These are phyloP conservation scores for Dryobates pubescens DNA, from an alignment of 2,797 vertebrate species.

Conservation along the genomic window DNA sequence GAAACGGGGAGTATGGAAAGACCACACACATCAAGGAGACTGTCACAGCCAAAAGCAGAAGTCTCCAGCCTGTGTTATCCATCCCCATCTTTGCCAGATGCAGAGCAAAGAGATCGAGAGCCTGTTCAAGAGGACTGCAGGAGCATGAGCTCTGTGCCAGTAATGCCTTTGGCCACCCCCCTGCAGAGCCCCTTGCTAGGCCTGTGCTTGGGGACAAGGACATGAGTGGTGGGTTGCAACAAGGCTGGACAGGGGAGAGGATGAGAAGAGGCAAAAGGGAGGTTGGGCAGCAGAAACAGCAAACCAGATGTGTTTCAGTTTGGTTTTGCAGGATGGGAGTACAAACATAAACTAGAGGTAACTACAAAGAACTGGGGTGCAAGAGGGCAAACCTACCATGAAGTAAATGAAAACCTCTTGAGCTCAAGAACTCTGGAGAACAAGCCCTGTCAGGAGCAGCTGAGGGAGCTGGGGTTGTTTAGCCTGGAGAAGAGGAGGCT, in stretches of 20 bases:
- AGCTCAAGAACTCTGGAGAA: neutral
- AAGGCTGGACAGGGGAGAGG: neutral
- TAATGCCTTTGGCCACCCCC: neutral
- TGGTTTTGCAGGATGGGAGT: neutral
- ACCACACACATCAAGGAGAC: constrained; percentile 66
- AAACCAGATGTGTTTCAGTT: neutral
- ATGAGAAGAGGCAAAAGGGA: neutral
- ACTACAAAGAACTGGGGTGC: neutral
- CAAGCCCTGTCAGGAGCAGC: no score
- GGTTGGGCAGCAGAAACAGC: neutral
- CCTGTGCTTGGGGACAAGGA: neutral
- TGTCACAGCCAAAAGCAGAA: constrained; percentile 7
- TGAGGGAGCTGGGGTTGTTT: no score
- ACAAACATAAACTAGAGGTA: neutral
- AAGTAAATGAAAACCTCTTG: neutral
- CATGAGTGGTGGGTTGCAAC: fast-evolving
- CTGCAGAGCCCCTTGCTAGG: neutral
- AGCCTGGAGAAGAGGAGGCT: no score
- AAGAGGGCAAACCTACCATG: neutral
- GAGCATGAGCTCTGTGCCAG: neutral
- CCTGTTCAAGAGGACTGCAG: neutral
- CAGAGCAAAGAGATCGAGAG: neutral
- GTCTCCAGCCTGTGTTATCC: neutral
- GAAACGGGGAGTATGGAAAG: neutral
- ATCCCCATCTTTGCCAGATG: neutral